Evolutionary conservation across 2,888 invertebrate genomes (phyloP).

Genomic region (Periphyllus acericola): DNA sequence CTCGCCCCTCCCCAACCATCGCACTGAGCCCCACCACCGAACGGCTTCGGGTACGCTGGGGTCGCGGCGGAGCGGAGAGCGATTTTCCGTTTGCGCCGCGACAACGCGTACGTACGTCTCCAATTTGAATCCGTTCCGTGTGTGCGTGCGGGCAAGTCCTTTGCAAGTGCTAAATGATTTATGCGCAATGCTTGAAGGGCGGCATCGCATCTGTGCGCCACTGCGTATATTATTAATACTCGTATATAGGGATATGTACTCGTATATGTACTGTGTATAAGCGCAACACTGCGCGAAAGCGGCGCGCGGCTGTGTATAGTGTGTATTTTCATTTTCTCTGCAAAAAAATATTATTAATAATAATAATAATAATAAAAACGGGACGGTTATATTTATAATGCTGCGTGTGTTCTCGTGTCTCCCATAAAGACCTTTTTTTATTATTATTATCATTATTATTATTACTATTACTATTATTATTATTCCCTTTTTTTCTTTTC

Average conservation of each 20-base stretch:
- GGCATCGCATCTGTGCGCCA: conserved; percentile 11
- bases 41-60: background rate
- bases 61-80: background rate
- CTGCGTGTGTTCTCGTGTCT: background rate
- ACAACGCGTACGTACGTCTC: background rate
- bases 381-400: background rate
- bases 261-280: too few relatives aligned
- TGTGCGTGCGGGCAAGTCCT: background rate
- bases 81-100: background rate
- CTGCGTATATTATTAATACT: conserved; percentile 34
- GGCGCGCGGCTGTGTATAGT: background rate
- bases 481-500: too few relatives aligned
- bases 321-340: background rate
- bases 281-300: background rate
- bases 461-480: too few relatives aligned
- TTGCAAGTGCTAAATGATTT: conserved; percentile 47
- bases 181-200: conserved; percentile 39
- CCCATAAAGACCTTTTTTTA: background rate
- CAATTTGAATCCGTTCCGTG: background rate
- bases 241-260: background rate
- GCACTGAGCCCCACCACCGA: background rate
- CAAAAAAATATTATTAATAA: background rate
- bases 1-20: background rate
- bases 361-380: background rate
- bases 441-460: too few relatives aligned